phyloP scores from a whole-genome alignment of 1,140 invertebrate genomes.

The Drosophila quadrilineata region DNA sequence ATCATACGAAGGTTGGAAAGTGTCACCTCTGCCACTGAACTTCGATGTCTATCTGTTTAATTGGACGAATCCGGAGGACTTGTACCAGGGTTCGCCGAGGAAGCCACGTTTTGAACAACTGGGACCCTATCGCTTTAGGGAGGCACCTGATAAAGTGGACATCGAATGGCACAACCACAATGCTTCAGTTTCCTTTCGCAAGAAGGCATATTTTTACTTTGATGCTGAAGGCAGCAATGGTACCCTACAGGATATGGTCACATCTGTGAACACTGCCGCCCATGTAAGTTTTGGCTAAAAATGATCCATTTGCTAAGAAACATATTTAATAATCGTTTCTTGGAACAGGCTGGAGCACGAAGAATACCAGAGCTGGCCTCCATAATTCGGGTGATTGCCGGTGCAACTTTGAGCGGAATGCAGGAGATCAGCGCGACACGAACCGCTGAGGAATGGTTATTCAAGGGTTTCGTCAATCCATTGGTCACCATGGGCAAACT shows the following conservation, averaged over 20 bases:
- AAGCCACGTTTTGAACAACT: constrained; percentile 87
- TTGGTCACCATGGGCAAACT: constrained; percentile 84
- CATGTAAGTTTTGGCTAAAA: constrained; percentile 83
- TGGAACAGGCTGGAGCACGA: constrained; percentile 86
- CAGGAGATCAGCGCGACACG: constrained; percentile 84
- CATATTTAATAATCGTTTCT: neutral
- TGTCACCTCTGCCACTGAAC: constrained; percentile 88
- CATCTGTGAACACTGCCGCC: constrained; percentile 91
- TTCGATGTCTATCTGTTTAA: constrained; percentile 91
- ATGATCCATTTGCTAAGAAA: neutral
- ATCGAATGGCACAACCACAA: constrained; percentile 88
- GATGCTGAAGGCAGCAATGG: constrained; percentile 88
- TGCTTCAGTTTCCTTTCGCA: constrained; percentile 91
- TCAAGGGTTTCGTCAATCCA: constrained; percentile 89
- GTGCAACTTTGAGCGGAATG: neutral
- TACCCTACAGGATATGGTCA: constrained; percentile 87
- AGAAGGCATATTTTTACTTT: constrained; percentile 89
- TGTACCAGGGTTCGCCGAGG: constrained; percentile 78
- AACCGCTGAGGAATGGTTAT: constrained; percentile 87
- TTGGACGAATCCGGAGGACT: constrained; percentile 89
- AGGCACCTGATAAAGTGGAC: constrained; percentile 87
- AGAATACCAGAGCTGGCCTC: constrained; percentile 3
- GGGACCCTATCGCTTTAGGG: constrained; percentile 90
- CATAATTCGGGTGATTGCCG: constrained; percentile 53
- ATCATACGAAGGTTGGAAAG: constrained; percentile 86